phyloP scores from a whole-genome alignment of 2,113 vertebrate species.

The Myotis yumanensis region DNA sequence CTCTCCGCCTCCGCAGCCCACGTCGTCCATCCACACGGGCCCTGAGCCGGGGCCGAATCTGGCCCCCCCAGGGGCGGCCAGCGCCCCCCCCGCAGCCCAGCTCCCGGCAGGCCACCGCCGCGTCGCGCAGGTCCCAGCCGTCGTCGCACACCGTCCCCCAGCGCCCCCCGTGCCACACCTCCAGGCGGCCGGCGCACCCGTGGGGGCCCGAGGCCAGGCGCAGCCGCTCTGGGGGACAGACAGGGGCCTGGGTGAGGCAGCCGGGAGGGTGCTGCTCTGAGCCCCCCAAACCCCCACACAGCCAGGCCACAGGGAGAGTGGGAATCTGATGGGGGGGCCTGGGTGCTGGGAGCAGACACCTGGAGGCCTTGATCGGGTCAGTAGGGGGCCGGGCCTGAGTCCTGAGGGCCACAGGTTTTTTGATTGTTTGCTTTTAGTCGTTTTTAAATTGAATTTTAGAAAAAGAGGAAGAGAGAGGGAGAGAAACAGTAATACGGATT shows the following conservation, averaged over 20 bases:
- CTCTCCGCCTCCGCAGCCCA: slow-evolving; percentile 74
- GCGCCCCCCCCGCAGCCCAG: slow-evolving; percentile 71
- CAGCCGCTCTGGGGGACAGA: slow-evolving; percentile 41
- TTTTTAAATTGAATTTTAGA: too few relatives aligned
- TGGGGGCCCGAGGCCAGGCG: slow-evolving; percentile 71
- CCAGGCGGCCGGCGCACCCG: slow-evolving; percentile 76
- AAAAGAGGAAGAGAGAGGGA: too few relatives aligned
- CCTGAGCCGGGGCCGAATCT: slow-evolving; percentile 71
- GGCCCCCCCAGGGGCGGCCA: slow-evolving; percentile 70
- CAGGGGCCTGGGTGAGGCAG: neutral
- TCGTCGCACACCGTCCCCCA: slow-evolving; percentile 80
- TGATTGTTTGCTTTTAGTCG: too few relatives aligned
- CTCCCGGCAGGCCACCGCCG: slow-evolving; percentile 68
- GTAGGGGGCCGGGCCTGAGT: neutral
- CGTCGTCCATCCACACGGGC: slow-evolving; percentile 77
- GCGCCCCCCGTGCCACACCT: slow-evolving; percentile 68
- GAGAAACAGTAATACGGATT: too few relatives aligned
- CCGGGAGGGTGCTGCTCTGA: neutral
- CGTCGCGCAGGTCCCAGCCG: slow-evolving; percentile 72
- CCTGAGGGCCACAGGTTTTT: fast-evolving
- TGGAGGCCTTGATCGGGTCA: fast-evolving
- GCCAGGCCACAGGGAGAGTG: neutral
- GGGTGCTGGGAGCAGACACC: neutral
- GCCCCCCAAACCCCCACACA: neutral
- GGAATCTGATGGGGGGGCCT: too few relatives aligned